These are phyloP conservation scores for Dipodomys merriami DNA, from an alignment of 2,113 vertebrate genomes.

Conservation along the genomic window DNA sequence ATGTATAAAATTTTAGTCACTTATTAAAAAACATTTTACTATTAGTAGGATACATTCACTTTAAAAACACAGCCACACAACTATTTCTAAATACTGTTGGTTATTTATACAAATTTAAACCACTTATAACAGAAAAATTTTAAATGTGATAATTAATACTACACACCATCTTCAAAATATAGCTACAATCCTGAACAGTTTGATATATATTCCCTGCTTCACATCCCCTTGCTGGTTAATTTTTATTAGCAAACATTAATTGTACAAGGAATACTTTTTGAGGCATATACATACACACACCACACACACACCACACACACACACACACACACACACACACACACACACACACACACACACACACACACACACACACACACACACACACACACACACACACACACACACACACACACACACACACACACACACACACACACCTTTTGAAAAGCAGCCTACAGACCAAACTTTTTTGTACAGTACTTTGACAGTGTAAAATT, in stretches of 20 bases:
- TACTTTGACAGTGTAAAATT: background rate
- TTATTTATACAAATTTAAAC: slow-evolving; percentile 5
- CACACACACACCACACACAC: too few species aligned
- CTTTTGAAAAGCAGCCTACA: too few species aligned
- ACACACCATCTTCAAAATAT: background rate
- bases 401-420: too few species aligned
- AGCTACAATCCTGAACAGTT: background rate
- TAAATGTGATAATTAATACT: background rate
- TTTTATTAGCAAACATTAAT: too few species aligned
- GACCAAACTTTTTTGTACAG: too few species aligned
- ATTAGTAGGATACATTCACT: slow-evolving; percentile 25
- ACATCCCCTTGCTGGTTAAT: too few species aligned
- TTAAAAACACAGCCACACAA: background rate
- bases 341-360: too few species aligned
- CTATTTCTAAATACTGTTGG: slow-evolving; percentile 34
- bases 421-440: too few species aligned
- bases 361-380: too few species aligned
- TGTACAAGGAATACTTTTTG: background rate
- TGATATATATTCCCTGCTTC: background rate
- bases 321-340: too few species aligned
- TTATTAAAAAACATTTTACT: background rate
- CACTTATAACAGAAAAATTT: slow-evolving; percentile 43
- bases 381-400: too few species aligned
- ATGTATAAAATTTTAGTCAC: background rate
- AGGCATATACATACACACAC: background rate